phyloP scores from a whole-genome alignment of 53 echinoderm and acorn worm genomes.

The Apostichopus leukothele region DNA sequence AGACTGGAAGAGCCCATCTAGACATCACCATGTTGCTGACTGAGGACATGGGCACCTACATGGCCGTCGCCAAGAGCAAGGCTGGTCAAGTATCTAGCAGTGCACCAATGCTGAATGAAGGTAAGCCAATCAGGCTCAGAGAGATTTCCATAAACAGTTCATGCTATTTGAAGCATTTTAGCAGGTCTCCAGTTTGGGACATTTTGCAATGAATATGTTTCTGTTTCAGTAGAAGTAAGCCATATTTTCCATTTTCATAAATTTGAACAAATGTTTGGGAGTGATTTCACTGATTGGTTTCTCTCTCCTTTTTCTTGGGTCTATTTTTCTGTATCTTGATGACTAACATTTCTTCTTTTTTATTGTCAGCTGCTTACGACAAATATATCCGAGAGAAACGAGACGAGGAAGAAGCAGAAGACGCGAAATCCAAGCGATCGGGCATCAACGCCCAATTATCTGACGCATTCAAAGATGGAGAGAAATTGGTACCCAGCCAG shows the following conservation, averaged over 20 bases:
- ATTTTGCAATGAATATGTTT: too few species aligned
- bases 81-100: constrained; percentile 75
- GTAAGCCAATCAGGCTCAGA: constrained; percentile 30
- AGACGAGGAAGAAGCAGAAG: constrained; percentile 60
- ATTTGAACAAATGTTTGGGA: too few species aligned
- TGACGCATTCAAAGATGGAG: constrained; percentile 61
- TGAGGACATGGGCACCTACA: constrained; percentile 85
- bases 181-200: too few species aligned
- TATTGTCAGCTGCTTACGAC: constrained; percentile 66
- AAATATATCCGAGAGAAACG: constrained; percentile 63
- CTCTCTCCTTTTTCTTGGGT: too few species aligned
- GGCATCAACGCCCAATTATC: constrained; percentile 60
- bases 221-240: too few species aligned
- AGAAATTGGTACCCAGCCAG: constrained; percentile 62
- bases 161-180: too few species aligned
- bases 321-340: too few species aligned
- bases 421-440: constrained; percentile 57
- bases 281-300: too few species aligned
- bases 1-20: constrained; percentile 66
- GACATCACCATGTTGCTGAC: constrained; percentile 88
- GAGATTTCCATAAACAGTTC: too few species aligned
- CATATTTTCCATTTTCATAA: too few species aligned
- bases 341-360: not conserved
- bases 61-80: constrained; percentile 85
- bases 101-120: constrained; percentile 65